Base-by-base conservation (phyloP, 2,797 vertebrate genomes). In the Lepus townsendii region DNA sequence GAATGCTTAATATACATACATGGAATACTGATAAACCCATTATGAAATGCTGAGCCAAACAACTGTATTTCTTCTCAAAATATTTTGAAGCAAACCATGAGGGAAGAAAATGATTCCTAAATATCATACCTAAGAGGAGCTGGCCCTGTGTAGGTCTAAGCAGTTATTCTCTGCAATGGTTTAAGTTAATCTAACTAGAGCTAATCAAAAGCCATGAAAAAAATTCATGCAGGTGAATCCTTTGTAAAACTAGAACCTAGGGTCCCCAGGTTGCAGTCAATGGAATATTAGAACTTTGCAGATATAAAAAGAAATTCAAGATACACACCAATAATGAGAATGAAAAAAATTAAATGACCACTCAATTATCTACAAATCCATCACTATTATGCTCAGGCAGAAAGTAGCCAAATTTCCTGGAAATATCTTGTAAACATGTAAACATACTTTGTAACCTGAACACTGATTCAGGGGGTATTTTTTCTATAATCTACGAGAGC, bases 101-200 rank as follows among this genome's bases (percentile, higher is more conserved):
- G 10, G 26, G 38, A 94, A 91, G 54, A 93, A 24, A 42, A 72
- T 54, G 47, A 76, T 30, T 91, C 42, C 38, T n/a, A 50, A 14
- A 90, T 63, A 5, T 77, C 27, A 35, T n/a, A 38, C 24, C 2
- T 24, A 77, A 93, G 20, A 12, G 38, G 16, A 62, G 62, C 77
- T 78, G 32, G 54, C 19, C 19, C 30, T 79, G 47, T 82, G 35
- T 38, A 90, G 13, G 11, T 90, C 24, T 77, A 35, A 93, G 12
- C 22, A 83, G 9, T 91, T 96, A 24, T 27, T 90, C 10, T 92
- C 50, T 88, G 78, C 8, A 7, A 38, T 54, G 8, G 42, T 83
- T 80, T 66, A 89, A 32, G 27, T 71, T 88, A 47, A 85, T 27
- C 5, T 75, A 88, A 93, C 42, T 50, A 94, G 76, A 80, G 24